These are phyloP conservation scores for Bathynomus jamesi DNA, from an alignment of 1,140 invertebrate genomes.

Conservation along the genomic window DNA sequence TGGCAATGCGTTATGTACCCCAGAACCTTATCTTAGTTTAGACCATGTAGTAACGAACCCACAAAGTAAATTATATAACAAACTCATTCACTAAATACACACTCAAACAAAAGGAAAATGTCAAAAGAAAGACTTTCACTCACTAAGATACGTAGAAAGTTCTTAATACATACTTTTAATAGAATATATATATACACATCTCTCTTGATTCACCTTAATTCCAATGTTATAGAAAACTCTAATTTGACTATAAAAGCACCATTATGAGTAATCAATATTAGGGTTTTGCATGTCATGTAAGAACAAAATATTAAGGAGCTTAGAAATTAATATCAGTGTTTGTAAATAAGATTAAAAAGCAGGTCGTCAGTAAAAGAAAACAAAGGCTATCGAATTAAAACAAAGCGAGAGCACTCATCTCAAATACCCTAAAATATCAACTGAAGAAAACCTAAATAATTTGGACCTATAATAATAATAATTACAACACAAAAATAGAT, in stretches of 20 bases:
- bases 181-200: neutral
- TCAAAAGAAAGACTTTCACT: neutral
- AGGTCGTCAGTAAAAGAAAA: neutral
- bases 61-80: no score
- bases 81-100: no score
- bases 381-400: neutral
- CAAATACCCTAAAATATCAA: no score
- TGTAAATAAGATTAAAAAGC: neutral
- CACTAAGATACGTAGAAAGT: neutral
- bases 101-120: no score
- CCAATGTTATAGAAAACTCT: neutral
- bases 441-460: no score
- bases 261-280: neutral
- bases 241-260: neutral
- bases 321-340: neutral
- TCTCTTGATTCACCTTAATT: neutral
- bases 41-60: neutral
- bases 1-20: neutral
- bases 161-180: neutral
- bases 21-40: neutral
- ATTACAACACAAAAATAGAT: no score
- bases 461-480: no score
- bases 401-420: neutral
- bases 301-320: neutral
- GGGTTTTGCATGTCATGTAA: neutral